Conservation (phyloP, 2,113 vertebrate species). For the Podocnemis expansa region DNA sequence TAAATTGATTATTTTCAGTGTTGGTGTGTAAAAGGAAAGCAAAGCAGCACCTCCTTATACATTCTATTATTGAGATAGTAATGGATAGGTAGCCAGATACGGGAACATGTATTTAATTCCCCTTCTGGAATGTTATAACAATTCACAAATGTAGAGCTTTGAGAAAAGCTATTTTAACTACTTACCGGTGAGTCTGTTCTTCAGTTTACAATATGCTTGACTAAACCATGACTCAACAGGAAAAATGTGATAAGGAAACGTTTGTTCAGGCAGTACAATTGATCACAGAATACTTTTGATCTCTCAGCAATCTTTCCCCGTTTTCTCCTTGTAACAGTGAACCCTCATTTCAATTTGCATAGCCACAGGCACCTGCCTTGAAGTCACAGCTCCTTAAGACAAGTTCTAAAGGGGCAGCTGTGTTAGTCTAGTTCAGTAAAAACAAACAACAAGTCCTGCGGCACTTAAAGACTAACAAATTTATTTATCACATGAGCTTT, state of each 20-base stretch:
- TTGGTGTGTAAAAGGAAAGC: neutral
- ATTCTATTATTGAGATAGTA: neutral
- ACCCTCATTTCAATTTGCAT: accelerated
- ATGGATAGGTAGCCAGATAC: neutral
- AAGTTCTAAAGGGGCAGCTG: too few species aligned
- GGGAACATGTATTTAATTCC: neutral
- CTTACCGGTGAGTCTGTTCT: too few species aligned
- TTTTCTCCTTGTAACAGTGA: constrained; percentile 18
- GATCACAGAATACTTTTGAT: constrained; percentile 1
- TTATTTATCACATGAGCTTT: too few species aligned
- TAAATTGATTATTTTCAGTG: neutral
- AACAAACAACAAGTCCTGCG: too few species aligned
- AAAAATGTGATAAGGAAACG: constrained; percentile 45
- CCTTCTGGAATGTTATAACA: neutral
- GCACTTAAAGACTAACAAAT: too few species aligned
- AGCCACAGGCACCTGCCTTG: neutral
- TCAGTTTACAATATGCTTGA: neutral
- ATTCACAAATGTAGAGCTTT: too few species aligned
- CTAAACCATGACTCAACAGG: neutral
- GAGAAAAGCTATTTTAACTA: neutral
- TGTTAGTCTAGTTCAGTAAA: too few species aligned
- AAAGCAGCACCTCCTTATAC: neutral
- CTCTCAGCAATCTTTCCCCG: constrained; percentile 40
- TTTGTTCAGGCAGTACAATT: constrained; percentile 59
- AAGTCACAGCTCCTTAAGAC: neutral